Base-by-base conservation (phyloP, 2,797 vertebrate genomes). In the Agapornis canus region DNA sequence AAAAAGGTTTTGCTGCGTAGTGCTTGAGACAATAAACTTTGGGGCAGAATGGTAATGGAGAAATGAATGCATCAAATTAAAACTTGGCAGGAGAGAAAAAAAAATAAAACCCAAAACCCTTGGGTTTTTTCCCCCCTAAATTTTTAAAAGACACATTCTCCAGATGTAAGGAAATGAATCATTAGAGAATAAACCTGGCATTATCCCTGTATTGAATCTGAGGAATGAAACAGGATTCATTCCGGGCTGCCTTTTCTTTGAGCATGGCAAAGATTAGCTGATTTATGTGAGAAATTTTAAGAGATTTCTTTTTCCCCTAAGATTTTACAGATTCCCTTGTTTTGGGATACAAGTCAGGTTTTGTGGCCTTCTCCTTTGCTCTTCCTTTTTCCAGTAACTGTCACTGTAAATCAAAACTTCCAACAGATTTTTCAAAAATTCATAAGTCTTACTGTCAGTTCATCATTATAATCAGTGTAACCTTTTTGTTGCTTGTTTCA, bases 81-180 rank as follows among this genome's bases (percentile, higher is more conserved):
- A 87, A 90, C 49, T 76, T 87, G 57, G 31, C 64, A 92, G 78
- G 57, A 75, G 72, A 87, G 31, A 13, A 18, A 72, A 54, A 54
- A 72, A 40, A 57, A 29, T 35, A 57, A 57, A 57, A 57, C 22
- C 22, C n/a, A 23, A 13, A 9, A 43, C 6, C 10, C 1, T 2
- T 3, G 23, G 5, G 0, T 0, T 12, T 29, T 20, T 11, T 35
- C 1, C 3, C 11, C 18, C 66, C 13, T 49, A 32, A 70, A 73
- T 84, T 90, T 95, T 95, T 68, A 86, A 87, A 94, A 91, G 77
- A 81, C 69, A 64, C 49, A 56, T 83, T 92, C 43, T 84, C 63
- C 66, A 94, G 64, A 79, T 87, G 87, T 76, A 92, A 96, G 57
- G 48, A 94, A 90, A 86, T 90, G 5, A 90, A 94, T 71, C 69